Percentiles rank a stretch among this genome's conserved stretches.
Evolutionary conservation across 2,888 invertebrate genomes (phyloP).

Genomic region (Achlya flavicornis): DNA sequence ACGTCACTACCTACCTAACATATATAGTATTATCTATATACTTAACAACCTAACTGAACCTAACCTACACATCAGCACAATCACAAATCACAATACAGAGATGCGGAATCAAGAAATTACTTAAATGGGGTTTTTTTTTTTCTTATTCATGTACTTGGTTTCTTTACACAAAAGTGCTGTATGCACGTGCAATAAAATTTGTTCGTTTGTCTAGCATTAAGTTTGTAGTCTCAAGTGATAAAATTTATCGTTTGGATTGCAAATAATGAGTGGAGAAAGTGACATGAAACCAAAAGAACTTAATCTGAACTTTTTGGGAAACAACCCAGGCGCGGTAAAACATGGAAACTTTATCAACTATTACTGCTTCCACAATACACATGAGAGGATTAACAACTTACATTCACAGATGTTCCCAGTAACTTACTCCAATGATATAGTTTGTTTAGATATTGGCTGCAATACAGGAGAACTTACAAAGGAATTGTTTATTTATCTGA

Average conservation of each 20-base stretch:
- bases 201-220: too few species aligned
- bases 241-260: neutral
- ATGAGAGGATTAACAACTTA: constrained; percentile 86
- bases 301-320: constrained; percentile 64
- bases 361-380: constrained; percentile 90
- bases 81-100: too few species aligned
- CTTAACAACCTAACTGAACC: too few species aligned
- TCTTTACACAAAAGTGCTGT: too few species aligned
- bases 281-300: constrained; percentile 48
- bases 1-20: too few species aligned
- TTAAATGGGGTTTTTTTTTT: too few species aligned
- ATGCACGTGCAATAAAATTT: too few species aligned
- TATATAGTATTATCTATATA: too few species aligned
- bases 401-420: constrained; percentile 63
- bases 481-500: constrained; percentile 81
- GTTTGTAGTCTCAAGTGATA: too few species aligned
- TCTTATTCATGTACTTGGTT: too few species aligned
- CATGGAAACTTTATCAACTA: constrained; percentile 95
- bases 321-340: constrained; percentile 90
- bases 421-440: constrained; percentile 45
- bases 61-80: too few species aligned
- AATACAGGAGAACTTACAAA: constrained; percentile 91
- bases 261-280: constrained; percentile 31
- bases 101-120: too few species aligned
- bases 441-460: constrained; percentile 90